These are phyloP conservation scores for Ips nitidus DNA, from an alignment of 1,140 invertebrate species.

Conservation along the genomic window DNA sequence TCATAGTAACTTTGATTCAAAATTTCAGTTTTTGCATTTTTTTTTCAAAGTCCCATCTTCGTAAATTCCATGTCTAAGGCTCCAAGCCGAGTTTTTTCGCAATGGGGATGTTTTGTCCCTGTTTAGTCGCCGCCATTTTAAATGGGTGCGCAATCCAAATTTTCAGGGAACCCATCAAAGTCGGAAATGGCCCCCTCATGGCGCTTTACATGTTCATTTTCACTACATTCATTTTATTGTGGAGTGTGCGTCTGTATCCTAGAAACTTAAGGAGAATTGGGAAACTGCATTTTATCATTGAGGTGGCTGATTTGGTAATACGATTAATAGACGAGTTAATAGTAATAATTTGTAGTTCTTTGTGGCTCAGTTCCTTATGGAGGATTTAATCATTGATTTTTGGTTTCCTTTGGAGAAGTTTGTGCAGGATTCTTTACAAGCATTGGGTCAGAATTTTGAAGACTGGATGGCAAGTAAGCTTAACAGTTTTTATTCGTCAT, in stretches of 20 bases:
- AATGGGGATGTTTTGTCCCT: slow-evolving; percentile 44
- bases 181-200: slow-evolving; percentile 42
- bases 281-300: slow-evolving; percentile 33
- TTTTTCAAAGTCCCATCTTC: too few species aligned
- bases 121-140: slow-evolving; percentile 39
- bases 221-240: slow-evolving; percentile 41
- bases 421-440: slow-evolving; percentile 34
- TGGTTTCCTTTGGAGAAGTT: slow-evolving; percentile 47
- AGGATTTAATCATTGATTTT: slow-evolving; percentile 47
- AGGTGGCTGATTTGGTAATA: slow-evolving; percentile 32
- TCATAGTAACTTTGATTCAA: too few species aligned
- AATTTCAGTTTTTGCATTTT: too few species aligned
- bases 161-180: slow-evolving; percentile 39
- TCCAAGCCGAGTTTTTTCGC: too few species aligned
- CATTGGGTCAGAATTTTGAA: slow-evolving; percentile 36
- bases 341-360: slow-evolving; percentile 40
- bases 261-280: slow-evolving; percentile 38
- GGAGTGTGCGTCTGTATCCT: slow-evolving; percentile 43
- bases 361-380: slow-evolving; percentile 42
- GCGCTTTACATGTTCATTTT: slow-evolving; percentile 45
- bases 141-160: slow-evolving; percentile 41
- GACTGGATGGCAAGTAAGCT: slow-evolving; percentile 23
- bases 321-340: slow-evolving; percentile 5
- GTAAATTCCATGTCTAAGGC: too few species aligned
- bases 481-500: not conserved